Conservation (phyloP, 1,140 invertebrate genomes). For the Steinernema feltiae region DNA sequence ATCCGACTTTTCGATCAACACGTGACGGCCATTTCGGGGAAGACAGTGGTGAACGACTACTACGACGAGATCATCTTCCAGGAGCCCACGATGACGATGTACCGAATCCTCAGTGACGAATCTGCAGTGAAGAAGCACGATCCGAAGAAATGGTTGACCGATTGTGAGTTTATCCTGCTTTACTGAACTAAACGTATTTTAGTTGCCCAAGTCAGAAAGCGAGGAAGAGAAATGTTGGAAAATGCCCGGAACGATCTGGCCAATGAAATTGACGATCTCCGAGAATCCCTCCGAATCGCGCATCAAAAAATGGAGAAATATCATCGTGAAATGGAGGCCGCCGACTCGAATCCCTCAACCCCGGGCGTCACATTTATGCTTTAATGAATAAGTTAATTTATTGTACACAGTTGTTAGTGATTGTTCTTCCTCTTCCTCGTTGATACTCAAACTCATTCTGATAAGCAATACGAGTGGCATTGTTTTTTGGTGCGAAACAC, state of each 20-base stretch:
- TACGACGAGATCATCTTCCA: constrained; percentile 96
- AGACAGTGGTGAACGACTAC: constrained; percentile 82
- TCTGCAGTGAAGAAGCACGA: constrained; percentile 31
- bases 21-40: constrained; percentile 63
- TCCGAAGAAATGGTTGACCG: constrained; percentile 26
- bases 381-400: constrained; percentile 9
- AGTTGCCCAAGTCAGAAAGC: constrained; percentile 30
- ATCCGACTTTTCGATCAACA: constrained; percentile 78
- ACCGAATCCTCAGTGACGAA: constrained; percentile 70
- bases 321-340: not conserved
- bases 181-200: constrained; percentile 22
- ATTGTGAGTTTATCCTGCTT: constrained; percentile 48
- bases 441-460: not conserved
- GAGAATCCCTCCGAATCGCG: constrained; percentile 40
- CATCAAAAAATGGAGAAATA: constrained; percentile 37
- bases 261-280: constrained; percentile 47
- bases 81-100: constrained; percentile 86
- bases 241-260: constrained; percentile 34
- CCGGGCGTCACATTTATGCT: not conserved
- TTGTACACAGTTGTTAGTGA: not conserved
- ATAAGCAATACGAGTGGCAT: constrained; percentile 29
- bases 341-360: not conserved
- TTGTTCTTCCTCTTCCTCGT: not conserved
- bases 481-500: constrained; percentile 28
- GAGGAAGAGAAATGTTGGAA: constrained; percentile 28